These are phyloP conservation scores for Zaprionus taronus DNA, from an alignment of 1,140 invertebrate genomes.

Conservation along the genomic window DNA sequence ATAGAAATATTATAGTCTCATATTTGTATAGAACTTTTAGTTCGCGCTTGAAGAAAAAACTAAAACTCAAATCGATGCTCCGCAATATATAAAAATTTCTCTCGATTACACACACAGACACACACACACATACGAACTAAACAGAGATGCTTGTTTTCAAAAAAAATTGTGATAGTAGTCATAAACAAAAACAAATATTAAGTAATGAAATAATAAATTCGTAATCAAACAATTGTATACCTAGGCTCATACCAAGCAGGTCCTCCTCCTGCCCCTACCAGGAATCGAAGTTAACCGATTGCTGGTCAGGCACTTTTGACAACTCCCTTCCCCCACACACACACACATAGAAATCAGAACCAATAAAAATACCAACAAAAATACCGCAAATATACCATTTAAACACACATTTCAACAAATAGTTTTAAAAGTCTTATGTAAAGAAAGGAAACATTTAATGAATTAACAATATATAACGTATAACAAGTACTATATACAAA, in stretches of 20 bases:
- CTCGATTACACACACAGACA: constrained; percentile 36
- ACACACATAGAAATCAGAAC: constrained; percentile 41
- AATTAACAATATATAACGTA: constrained; percentile 61
- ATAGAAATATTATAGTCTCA: constrained; percentile 13
- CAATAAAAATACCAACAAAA: constrained; percentile 46
- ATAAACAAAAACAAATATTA: constrained; percentile 69
- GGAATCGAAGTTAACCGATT: not conserved
- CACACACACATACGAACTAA: constrained; percentile 10
- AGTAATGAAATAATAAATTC: constrained; percentile 54
- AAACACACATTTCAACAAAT: constrained; percentile 70
- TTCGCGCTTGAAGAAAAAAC: constrained; percentile 29
- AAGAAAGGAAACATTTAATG: constrained; percentile 63
- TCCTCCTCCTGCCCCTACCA: not conserved
- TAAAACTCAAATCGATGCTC: constrained; percentile 45
- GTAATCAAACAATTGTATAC: constrained; percentile 63
- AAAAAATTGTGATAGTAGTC: constrained; percentile 83
- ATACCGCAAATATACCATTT: constrained; percentile 38
- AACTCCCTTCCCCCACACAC: not conserved
- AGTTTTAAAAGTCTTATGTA: constrained; percentile 72
- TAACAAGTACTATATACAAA: constrained; percentile 35
- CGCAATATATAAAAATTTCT: constrained; percentile 29
- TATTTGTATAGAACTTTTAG: constrained; percentile 39
- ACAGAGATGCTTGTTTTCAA: constrained; percentile 74
- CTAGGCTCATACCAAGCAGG: constrained; percentile 25
- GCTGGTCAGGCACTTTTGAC: constrained; percentile 15